These are phyloP conservation scores for Muschampia plurimacula DNA, from an alignment of 2,888 invertebrate species.

Conservation along the genomic window DNA sequence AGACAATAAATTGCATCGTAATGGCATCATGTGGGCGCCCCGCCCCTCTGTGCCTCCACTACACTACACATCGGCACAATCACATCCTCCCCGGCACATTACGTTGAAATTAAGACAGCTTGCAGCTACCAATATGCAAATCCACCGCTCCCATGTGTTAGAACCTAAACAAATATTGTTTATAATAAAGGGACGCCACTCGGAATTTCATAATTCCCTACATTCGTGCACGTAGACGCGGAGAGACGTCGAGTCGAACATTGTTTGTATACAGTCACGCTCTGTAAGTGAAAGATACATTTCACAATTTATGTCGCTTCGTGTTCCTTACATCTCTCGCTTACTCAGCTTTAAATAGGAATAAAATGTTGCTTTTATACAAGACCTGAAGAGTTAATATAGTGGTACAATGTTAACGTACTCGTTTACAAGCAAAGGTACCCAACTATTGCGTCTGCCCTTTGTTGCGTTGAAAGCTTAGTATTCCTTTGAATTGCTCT, in stretches of 20 bases:
- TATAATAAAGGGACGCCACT: slow-evolving; percentile 53
- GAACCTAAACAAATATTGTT: slow-evolving; percentile 70
- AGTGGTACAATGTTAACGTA: slow-evolving; percentile 36
- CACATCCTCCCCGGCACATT: slow-evolving; percentile 58
- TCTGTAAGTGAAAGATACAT: slow-evolving; percentile 37
- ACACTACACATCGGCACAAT: slow-evolving; percentile 33
- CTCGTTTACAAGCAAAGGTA: slow-evolving; percentile 45
- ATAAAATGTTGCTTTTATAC: slow-evolving; percentile 22
- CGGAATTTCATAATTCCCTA: slow-evolving; percentile 38
- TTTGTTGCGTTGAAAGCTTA: slow-evolving; percentile 62
- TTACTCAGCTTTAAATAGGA: slow-evolving; percentile 25
- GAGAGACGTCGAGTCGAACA: slow-evolving; percentile 7
- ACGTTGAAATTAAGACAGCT: slow-evolving; percentile 81
- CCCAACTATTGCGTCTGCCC: slow-evolving; percentile 57
- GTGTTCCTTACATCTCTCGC: slow-evolving; percentile 33
- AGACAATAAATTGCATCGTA: slow-evolving; percentile 78
- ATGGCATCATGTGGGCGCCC: slow-evolving; percentile 69
- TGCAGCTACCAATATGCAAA: slow-evolving; percentile 81
- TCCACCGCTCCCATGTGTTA: slow-evolving; percentile 53
- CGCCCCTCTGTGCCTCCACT: slow-evolving; percentile 47
- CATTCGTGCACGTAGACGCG: slow-evolving; percentile 20
- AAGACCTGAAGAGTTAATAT: slow-evolving; percentile 25
- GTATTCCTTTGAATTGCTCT: slow-evolving; percentile 74
- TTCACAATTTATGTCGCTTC: slow-evolving; percentile 34
- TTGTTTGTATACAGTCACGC: slow-evolving; percentile 27